Percentiles rank a stretch among this genome's conserved stretches.
Evolutionary conservation across 2,888 invertebrate species (phyloP).

Genomic region (Metallyticus violacea): DNA sequence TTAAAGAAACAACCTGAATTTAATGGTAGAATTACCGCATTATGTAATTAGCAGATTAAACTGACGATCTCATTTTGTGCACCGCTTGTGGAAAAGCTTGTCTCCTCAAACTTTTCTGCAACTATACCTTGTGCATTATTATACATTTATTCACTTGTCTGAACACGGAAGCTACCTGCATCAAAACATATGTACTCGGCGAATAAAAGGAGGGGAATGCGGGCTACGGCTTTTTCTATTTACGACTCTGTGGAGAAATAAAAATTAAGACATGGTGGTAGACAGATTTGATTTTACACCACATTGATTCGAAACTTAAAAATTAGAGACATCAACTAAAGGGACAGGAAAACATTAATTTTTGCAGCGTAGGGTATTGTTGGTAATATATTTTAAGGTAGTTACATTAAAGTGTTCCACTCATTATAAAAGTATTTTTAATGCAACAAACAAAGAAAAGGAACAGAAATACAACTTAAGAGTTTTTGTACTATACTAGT

Average conservation of each 20-base stretch:
- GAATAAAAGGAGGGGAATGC: background rate
- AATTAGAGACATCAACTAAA: too few relatives aligned
- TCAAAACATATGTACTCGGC: background rate
- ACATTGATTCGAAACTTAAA: background rate
- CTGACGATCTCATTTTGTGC: background rate
- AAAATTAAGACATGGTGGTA: background rate
- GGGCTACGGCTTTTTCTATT: background rate
- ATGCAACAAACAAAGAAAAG: too few relatives aligned
- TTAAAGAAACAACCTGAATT: background rate
- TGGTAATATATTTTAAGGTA: too few relatives aligned
- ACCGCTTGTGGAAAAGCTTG: background rate
- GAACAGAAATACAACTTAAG: too few relatives aligned
- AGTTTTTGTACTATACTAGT: too few relatives aligned
- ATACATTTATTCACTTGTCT: background rate
- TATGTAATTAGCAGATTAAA: background rate
- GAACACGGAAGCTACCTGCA: background rate
- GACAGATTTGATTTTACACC: background rate
- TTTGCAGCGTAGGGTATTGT: too few relatives aligned
- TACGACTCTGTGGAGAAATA: background rate
- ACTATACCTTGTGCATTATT: background rate
- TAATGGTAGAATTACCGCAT: background rate
- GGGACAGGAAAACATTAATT: too few relatives aligned
- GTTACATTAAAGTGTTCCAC: too few relatives aligned
- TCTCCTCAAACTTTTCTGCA: background rate
- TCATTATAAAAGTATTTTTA: too few relatives aligned